These are phyloP conservation scores for Cylindroiulus punctatus DNA, from an alignment of 2,888 invertebrate genomes.

Conservation along the genomic window DNA sequence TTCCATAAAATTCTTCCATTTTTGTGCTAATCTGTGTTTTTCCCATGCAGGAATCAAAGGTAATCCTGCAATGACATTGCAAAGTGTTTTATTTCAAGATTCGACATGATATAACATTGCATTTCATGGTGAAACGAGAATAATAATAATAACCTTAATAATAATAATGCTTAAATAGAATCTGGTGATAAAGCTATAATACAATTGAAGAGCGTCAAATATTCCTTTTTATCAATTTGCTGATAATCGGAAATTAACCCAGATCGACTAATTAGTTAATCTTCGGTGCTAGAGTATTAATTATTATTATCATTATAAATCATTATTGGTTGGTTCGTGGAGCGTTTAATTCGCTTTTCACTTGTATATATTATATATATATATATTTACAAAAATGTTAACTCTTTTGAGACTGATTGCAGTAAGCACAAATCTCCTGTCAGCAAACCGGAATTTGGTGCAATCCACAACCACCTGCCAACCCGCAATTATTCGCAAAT, in stretches of 20 bases:
- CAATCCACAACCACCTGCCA: background rate
- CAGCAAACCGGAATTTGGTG: background rate
- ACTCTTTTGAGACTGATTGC: background rate
- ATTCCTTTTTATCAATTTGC: background rate
- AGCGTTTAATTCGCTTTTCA: background rate
- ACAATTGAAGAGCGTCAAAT: background rate
- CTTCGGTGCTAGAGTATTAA: conserved; percentile 17
- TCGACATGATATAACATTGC: conserved; percentile 28
- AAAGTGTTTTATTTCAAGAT: conserved; percentile 24
- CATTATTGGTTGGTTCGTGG: background rate
- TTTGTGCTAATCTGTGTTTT: no score
- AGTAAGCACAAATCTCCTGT: background rate
- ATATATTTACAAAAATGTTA: background rate
- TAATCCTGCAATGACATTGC: background rate
- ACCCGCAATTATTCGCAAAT: no score
- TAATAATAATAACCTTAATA: background rate
- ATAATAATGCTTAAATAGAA: background rate
- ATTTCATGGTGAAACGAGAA: conserved; percentile 28
- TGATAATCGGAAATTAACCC: background rate
- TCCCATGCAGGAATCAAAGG: no score
- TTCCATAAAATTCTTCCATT: no score
- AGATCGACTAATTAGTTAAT: background rate
- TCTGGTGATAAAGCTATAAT: background rate
- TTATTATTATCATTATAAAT: conserved; percentile 31
- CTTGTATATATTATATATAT: background rate